These are phyloP conservation scores for Trichomycterus rosablanca DNA, from an alignment of 2,113 vertebrate genomes.

Conservation along the genomic window DNA sequence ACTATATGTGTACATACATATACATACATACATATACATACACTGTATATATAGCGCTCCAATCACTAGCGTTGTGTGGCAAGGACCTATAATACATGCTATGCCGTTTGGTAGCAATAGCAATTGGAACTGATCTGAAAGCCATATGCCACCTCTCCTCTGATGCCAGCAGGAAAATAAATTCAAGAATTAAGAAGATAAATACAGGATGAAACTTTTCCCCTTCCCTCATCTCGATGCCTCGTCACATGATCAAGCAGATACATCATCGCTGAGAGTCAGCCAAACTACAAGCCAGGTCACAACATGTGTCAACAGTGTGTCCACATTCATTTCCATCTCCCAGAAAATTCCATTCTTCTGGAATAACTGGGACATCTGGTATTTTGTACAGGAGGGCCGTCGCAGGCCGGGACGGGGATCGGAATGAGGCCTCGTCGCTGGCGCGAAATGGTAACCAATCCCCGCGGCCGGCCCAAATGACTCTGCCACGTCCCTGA, in stretches of 20 bases:
- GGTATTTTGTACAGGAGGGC: constrained; percentile 31
- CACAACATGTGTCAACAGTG: constrained; percentile 30
- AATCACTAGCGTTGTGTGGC: no score
- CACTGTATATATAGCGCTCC: no score
- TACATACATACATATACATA: no score
- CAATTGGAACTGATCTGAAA: constrained; percentile 63
- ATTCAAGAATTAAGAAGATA: no score
- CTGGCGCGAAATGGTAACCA: constrained; percentile 32
- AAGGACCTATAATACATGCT: no score
- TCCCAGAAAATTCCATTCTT: constrained; percentile 33
- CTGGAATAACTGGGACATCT: constrained; percentile 42
- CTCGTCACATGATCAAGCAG: constrained; percentile 25
- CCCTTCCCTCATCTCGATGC: constrained; percentile 12
- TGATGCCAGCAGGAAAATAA: constrained; percentile 45
- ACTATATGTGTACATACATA: no score
- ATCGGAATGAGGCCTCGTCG: constrained; percentile 29
- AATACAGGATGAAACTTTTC: constrained; percentile 27
- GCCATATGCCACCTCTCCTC: constrained; percentile 61
- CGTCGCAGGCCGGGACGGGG: constrained; percentile 10
- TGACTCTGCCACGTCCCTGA: constrained; percentile 38
- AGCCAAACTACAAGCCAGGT: constrained; percentile 29
- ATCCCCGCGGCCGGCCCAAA: constrained; percentile 26
- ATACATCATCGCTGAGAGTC: constrained; percentile 12
- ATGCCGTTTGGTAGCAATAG: no score
- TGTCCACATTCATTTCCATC: constrained; percentile 31